A percentile compares a stretch with the other conserved stretches of the same genome.
phyloP scores from a whole-genome alignment of 2,113 vertebrate genomes.

The Atlantisia rogersi region DNA sequence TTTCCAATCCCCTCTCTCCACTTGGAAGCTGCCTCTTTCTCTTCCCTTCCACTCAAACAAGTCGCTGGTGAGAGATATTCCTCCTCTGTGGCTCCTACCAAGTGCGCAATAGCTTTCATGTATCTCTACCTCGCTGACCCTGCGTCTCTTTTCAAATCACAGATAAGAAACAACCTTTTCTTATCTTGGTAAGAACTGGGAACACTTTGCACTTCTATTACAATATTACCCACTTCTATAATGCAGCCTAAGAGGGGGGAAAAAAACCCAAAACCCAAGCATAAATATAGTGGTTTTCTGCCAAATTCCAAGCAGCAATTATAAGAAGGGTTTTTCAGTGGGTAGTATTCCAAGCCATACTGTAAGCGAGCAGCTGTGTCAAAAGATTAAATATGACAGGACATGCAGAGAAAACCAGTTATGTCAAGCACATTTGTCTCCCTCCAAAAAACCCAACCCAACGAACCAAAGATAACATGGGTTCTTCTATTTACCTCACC shows the following conservation, averaged over 20 bases:
- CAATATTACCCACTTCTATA: background rate
- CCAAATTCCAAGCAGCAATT: background rate
- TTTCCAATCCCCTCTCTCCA: background rate
- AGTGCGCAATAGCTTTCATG: background rate
- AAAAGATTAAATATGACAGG: slow-evolving; percentile 12
- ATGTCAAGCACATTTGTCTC: background rate
- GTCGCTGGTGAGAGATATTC: background rate
- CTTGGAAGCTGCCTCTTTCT: background rate
- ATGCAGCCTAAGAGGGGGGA: background rate
- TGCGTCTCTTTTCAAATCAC: slow-evolving; percentile 37
- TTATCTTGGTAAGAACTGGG: slow-evolving; percentile 36
- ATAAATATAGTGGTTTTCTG: background rate
- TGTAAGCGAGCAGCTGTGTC: background rate
- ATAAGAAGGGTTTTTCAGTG: background rate
- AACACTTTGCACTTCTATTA: slow-evolving; percentile 11
- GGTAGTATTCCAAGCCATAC: background rate
- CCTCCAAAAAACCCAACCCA: background rate
- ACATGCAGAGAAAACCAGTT: background rate
- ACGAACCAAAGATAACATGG: background rate
- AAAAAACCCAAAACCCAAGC: background rate
- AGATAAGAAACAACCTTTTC: slow-evolving; percentile 49
- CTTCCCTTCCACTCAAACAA: background rate
- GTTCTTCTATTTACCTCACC: background rate
- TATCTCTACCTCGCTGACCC: slow-evolving; percentile 26
- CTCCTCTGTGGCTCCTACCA: background rate